Conservation (phyloP, 1,140 invertebrate species). For the Brachionus koreanus region DNA sequence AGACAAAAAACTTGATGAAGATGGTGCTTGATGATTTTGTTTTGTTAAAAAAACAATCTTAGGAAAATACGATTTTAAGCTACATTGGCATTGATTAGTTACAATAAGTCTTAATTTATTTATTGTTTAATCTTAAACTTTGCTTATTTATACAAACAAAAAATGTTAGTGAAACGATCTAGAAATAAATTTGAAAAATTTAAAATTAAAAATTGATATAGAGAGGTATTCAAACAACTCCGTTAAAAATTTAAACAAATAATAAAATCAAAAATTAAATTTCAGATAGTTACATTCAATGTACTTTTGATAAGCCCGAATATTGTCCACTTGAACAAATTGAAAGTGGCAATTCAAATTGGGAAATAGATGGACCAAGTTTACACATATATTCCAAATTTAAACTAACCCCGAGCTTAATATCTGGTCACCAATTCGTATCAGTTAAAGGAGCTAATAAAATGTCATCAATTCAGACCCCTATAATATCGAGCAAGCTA, state of each 20-base stretch:
- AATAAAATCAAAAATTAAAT: neutral
- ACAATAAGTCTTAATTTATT: no score
- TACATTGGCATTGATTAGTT: no score
- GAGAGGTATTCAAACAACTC: neutral
- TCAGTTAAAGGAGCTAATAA: neutral
- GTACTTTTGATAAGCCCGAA: slow-evolving; percentile 12
- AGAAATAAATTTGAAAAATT: no score
- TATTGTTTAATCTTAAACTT: no score
- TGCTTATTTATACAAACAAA: no score
- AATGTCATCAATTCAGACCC: slow-evolving; percentile 15
- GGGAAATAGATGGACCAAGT: slow-evolving; percentile 17
- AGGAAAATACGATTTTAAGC: no score
- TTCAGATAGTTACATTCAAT: neutral
- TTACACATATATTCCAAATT: slow-evolving; percentile 4
- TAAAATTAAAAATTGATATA: no score
- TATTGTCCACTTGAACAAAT: slow-evolving; percentile 28
- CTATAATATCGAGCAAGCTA: neutral
- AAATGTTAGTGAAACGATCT: no score
- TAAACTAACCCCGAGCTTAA: neutral
- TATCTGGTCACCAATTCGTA: slow-evolving; percentile 5
- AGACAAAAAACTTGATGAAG: no score
- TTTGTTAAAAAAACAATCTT: no score
- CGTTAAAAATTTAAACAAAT: neutral
- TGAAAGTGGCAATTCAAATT: slow-evolving; percentile 10
- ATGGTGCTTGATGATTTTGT: no score